Percentiles rank a stretch among this genome's conserved stretches.
Conservation (phyloP, 2,113 vertebrate genomes). For the Hypanus sabinus region DNA sequence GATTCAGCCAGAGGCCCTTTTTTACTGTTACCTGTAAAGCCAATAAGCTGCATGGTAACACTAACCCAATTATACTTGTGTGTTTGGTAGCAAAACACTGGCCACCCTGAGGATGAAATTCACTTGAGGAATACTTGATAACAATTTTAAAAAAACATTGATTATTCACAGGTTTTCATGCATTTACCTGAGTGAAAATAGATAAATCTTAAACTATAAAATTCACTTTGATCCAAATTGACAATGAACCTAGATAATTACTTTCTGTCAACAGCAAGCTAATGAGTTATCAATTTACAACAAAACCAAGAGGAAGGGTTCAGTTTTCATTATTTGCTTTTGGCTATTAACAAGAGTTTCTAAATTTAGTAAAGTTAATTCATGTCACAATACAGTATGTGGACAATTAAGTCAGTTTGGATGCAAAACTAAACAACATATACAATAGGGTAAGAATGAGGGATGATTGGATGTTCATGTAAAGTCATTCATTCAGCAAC, state of each 20-base stretch:
- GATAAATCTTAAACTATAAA: background rate
- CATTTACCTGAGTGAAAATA: background rate
- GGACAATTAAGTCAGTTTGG: background rate
- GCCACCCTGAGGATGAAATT: background rate
- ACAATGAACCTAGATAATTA: too few species aligned
- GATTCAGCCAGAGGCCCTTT: background rate
- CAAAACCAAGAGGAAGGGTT: background rate
- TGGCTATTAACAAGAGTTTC: background rate
- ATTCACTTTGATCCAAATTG: background rate
- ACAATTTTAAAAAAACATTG: background rate
- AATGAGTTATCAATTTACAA: background rate
- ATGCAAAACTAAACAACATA: background rate
- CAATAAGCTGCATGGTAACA: background rate
- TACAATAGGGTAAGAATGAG: background rate
- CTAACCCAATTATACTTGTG: background rate
- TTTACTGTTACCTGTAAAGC: background rate
- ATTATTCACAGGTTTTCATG: background rate
- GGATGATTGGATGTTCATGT: background rate
- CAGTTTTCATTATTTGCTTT: background rate
- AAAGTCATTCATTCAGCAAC: background rate
- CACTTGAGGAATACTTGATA: background rate
- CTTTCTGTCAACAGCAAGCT: background rate
- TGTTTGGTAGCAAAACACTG: background rate
- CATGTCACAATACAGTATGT: background rate
- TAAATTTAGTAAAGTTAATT: slow-evolving; percentile 3